Evolutionary conservation across 2,113 vertebrate genomes (phyloP), one percentile per base, ranked within the genome.

Genomic region (Macquaria australasica): DNA sequence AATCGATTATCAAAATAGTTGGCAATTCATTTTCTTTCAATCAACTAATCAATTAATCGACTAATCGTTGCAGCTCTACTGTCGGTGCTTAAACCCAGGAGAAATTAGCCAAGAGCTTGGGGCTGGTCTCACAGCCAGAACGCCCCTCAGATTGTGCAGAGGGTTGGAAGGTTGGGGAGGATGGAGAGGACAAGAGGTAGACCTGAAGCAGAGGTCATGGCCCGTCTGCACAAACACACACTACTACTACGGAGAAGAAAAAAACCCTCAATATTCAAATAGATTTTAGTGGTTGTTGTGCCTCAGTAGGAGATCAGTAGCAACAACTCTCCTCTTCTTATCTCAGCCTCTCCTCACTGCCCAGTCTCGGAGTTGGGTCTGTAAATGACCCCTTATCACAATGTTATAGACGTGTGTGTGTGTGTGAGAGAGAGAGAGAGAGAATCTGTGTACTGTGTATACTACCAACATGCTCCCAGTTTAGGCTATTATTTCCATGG

Each of bases 401-500:
- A 11, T 75, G 64, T 67, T 84, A 77, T 20, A 76, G 71, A 81
- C 39, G 14, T 73, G 41, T 64, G 66, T 79, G 87, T n/a, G 80
- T 86, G 82, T 50, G 34, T 69, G 69, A 45, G 74, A 45, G 14
- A 70, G 41, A 60, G 66, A 37, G 43, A 81, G 37, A 77, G 68
- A 73, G 71, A 83, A 83, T 76, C 56, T 82, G 87, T 83, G 82
- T 91, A 88, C 83, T 88, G 74, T 91, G 71, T 87, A 87, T 92
- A 87, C 84, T 76, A 90, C 76, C 73, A 72, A 85, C 82, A 83
- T 66, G 55, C 73, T 87, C 78, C 82, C 37, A 21, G 83, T 87
- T 88, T 77, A 62, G 43, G 51, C 43, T 92, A 6, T 69, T 86
- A 58, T 83, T 72, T 81, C 31, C 73, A 63, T 20, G 69, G 63